phyloP scores from a whole-genome alignment of 1,140 invertebrate genomes.

The Drosophila virilis region DNA sequence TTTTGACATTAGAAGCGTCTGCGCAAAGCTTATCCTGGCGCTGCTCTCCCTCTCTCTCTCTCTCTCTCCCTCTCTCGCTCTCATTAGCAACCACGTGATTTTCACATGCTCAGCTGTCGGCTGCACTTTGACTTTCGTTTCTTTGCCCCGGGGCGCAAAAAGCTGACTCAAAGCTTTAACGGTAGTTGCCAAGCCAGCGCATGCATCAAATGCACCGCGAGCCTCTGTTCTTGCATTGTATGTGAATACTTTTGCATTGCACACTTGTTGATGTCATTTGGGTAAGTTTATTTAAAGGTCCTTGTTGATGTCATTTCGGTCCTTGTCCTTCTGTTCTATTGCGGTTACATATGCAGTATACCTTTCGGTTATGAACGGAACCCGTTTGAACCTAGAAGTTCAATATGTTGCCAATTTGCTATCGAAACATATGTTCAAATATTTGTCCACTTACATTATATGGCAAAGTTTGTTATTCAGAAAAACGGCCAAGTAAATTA shows the following conservation, averaged over 20 bases:
- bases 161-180: slow-evolving; percentile 31
- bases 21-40: slow-evolving; percentile 36
- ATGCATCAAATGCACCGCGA: slow-evolving; percentile 31
- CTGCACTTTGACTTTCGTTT: slow-evolving; percentile 44
- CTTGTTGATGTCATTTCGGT: too few relatives aligned
- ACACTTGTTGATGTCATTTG: slow-evolving; percentile 68
- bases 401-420: too few relatives aligned
- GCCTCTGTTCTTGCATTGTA: slow-evolving; percentile 25
- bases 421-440: too few relatives aligned
- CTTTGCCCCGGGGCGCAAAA: slow-evolving; percentile 34
- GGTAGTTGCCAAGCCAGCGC: slow-evolving; percentile 24
- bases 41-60: slow-evolving; percentile 6
- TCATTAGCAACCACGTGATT: slow-evolving; percentile 48
- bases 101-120: slow-evolving; percentile 39
- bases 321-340: slow-evolving; percentile 20
- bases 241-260: neutral
- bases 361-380: neutral
- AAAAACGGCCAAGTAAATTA: too few relatives aligned
- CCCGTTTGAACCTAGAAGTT: too few relatives aligned
- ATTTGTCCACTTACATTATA: too few relatives aligned
- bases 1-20: slow-evolving; percentile 67
- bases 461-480: too few relatives aligned
- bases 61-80: slow-evolving; percentile 11
- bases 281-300: slow-evolving; percentile 8
- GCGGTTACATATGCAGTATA: neutral